Base-by-base conservation (phyloP, 2,113 vertebrate genomes). In the Malurus cyaneus region DNA sequence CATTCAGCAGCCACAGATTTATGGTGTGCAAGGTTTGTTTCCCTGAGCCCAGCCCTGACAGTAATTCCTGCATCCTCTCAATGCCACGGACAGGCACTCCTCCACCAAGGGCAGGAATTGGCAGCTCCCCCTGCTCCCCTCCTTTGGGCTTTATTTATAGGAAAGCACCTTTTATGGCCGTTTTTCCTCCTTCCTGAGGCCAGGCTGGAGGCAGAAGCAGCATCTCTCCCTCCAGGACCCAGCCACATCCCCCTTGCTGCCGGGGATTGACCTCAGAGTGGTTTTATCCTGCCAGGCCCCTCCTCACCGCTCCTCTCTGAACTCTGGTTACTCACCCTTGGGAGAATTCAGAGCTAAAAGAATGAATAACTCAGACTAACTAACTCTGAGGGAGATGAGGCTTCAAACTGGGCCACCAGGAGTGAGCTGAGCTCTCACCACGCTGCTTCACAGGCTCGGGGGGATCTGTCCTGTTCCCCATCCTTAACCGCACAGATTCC, bases 161-260 rank as follows among this genome's bases (percentile, higher is more conserved):
- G 57, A 66, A 72, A 34, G 53, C 57, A 77, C 53, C 78, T 89
- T 80, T 76, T 84, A 62, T 26, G 62, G 73, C 59, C 47, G 9
- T 25, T 80, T 84, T 28, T 8, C 46, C 67, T 74, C 54, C 71
- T 72, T 83, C 41, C 88, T 41, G 50, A 86, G 82, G 66, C 70
- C 72, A 76, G 71, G 66, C 62, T 88, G 0, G 12, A 59, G 73
- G 82, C 67, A 74, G 44, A 60, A 77, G 24, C 1, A 74, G 36
- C 2, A 19, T 41, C 61, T 24, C 8, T 60, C 92, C 61, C 65
- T 70, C 72, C 73, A 60, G 91, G 77, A 84, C 26, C 12, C 86
- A 93, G 86, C 25, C 80, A 81, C 77, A 39, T 56, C 64, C 83
- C 85, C 65, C 36, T 39, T 71, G 89, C 69, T 88, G 92, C 82